Conservation (phyloP, 2,113 vertebrate genomes). For the Emydura subglobosa region DNA sequence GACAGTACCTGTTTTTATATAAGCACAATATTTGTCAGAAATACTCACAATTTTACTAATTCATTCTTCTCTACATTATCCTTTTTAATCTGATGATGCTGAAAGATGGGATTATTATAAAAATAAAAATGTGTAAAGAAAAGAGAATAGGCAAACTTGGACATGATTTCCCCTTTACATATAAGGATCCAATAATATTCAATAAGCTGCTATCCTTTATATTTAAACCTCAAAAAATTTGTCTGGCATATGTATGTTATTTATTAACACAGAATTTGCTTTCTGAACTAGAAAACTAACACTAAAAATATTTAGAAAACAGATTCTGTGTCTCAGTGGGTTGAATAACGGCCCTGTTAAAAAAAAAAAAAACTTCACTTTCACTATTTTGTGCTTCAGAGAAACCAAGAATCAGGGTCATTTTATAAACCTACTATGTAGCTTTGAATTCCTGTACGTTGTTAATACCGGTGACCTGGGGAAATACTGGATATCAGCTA, state of each 20-base stretch:
- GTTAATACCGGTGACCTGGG: neutral
- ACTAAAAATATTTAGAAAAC: neutral
- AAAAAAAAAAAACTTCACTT: conserved; percentile 38
- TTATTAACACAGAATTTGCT: neutral
- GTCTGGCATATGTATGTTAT: neutral
- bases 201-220: conserved; percentile 7
- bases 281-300: neutral
- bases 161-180: neutral
- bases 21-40: neutral
- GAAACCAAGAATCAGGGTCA: conserved; percentile 17
- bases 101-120: neutral
- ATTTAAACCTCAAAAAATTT: conserved; percentile 43
- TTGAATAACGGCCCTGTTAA: conserved; percentile 14
- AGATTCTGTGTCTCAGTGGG: neutral
- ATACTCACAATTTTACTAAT: conserved; percentile 17
- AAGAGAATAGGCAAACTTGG: neutral
- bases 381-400: conserved; percentile 33
- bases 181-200: neutral
- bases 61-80: neutral
- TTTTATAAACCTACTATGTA: conserved; percentile 2
- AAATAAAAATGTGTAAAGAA: neutral
- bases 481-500: neutral
- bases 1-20: conserved; percentile 27
- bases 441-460: conserved; percentile 27
- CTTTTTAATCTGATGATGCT: neutral